These are phyloP conservation scores for Setophaga coronata DNA, from an alignment of 2,113 vertebrate species.

Conservation along the genomic window DNA sequence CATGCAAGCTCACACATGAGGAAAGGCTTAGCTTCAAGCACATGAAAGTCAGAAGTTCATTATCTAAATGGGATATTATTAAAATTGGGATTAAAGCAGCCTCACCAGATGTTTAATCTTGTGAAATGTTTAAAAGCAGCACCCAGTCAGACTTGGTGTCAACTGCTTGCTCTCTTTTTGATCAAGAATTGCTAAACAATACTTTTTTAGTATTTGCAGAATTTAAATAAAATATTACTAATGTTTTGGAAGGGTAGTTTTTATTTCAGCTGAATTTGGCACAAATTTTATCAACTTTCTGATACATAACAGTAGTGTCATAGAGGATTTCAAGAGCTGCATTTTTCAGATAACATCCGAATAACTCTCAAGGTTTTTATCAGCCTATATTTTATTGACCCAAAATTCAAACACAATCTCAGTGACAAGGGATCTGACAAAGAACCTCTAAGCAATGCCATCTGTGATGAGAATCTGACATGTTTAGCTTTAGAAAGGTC, in stretches of 20 bases:
- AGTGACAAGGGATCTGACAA: constrained; percentile 3
- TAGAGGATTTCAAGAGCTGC: not conserved
- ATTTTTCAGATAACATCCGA: not conserved
- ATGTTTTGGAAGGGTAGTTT: not conserved
- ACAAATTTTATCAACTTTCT: not conserved
- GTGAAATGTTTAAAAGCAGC: not conserved
- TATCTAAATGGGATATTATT: constrained; percentile 42
- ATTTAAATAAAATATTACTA: not conserved
- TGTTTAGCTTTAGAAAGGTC: constrained; percentile 25
- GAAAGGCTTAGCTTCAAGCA: constrained; percentile 30
- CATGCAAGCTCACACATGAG: not conserved
- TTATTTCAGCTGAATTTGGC: not conserved
- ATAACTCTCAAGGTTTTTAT: not conserved
- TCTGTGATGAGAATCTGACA: constrained; percentile 24
- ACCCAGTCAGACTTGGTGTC: not conserved
- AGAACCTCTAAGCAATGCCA: constrained; percentile 30
- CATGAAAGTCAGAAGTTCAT: constrained; percentile 34
- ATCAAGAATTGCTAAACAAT: not conserved
- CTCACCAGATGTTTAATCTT: constrained; percentile 1
- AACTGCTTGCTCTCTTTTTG: not conserved
- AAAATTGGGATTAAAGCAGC: constrained; percentile 7
- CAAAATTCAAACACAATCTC: constrained; percentile 7
- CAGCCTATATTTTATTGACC: not conserved
- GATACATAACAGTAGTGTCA: not conserved
- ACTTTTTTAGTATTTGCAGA: not conserved